These are phyloP conservation scores for Delichon dasypus DNA, from an alignment of 2,797 vertebrate species.

Conservation along the genomic window DNA sequence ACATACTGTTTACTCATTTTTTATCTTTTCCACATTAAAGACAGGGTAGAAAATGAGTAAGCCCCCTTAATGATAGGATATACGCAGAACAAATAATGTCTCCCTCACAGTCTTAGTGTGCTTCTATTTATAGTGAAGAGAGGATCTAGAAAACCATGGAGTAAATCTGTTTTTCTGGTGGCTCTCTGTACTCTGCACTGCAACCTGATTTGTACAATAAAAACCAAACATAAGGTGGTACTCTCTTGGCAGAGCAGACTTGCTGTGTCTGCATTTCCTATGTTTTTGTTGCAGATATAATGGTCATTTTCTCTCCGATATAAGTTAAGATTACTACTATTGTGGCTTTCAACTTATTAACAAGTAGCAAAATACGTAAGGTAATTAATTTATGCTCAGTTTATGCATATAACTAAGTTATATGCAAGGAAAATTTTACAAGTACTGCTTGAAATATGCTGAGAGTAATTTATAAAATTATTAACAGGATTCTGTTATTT, in stretches of 20 bases:
- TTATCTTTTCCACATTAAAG: not conserved
- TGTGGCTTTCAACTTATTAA: constrained; percentile 44
- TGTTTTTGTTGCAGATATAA: not conserved
- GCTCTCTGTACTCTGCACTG: not conserved
- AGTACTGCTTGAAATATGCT: constrained; percentile 25
- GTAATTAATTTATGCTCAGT: constrained; percentile 46
- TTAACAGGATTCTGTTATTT: constrained; percentile 36
- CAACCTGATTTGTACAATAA: not conserved
- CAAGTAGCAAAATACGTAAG: constrained; percentile 5
- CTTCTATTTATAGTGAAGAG: not conserved
- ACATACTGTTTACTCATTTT: not conserved
- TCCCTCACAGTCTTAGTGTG: not conserved
- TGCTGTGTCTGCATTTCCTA: not conserved
- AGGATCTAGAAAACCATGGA: not conserved
- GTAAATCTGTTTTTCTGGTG: not conserved
- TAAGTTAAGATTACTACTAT: constrained; percentile 19
- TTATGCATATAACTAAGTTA: constrained; percentile 12
- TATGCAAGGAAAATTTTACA: not conserved
- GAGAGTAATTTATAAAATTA: constrained; percentile 37
- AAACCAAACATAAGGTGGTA: not conserved
- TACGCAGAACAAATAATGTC: not conserved
- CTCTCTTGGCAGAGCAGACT: not conserved
- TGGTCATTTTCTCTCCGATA: not conserved
- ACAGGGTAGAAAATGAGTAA: not conserved
- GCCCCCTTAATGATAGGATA: not conserved